A percentile compares a stretch with the other conserved stretches of the same genome.
Conservation (phyloP, 2,797 vertebrate species). For the Lepus townsendii region DNA sequence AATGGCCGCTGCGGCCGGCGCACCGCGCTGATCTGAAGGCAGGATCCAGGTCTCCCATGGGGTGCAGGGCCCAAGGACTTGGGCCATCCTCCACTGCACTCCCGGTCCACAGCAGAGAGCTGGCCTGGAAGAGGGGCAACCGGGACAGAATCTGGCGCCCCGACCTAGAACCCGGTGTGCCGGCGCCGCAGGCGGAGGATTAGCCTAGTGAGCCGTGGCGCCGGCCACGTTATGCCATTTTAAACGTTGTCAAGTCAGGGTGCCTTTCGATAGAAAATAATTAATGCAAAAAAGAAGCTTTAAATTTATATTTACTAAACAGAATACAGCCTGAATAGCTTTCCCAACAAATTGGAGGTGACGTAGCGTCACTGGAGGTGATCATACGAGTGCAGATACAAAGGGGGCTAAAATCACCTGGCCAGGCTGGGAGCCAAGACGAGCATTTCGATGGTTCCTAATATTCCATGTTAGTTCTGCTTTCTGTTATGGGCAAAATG, state of each 20-base stretch:
- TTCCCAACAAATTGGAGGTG: not conserved
- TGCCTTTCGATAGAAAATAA: constrained; percentile 38
- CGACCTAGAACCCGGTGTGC: too few relatives aligned
- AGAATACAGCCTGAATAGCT: not conserved
- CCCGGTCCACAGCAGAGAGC: too few relatives aligned
- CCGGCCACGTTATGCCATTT: not conserved
- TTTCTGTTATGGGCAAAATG: constrained; percentile 26
- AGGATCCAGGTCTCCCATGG: too few relatives aligned
- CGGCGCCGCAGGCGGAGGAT: too few relatives aligned
- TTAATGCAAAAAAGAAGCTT: constrained; percentile 13
- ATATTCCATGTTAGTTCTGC: not conserved
- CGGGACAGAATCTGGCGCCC: too few relatives aligned
- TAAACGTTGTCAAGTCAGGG: constrained; percentile 13
- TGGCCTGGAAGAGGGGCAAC: too few relatives aligned
- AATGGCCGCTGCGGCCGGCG: too few relatives aligned
- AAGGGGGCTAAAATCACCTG: not conserved
- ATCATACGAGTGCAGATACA: not conserved
- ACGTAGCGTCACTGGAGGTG: not conserved
- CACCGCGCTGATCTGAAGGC: too few relatives aligned
- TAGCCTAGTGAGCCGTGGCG: too few relatives aligned
- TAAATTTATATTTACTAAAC: constrained; percentile 22
- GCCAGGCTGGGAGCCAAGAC: not conserved
- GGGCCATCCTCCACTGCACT: too few relatives aligned
- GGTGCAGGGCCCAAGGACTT: too few relatives aligned
- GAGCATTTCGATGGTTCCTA: not conserved